Evolutionary conservation across 2,888 invertebrate genomes (phyloP).

Genomic region (Pollenia amentaria): DNA sequence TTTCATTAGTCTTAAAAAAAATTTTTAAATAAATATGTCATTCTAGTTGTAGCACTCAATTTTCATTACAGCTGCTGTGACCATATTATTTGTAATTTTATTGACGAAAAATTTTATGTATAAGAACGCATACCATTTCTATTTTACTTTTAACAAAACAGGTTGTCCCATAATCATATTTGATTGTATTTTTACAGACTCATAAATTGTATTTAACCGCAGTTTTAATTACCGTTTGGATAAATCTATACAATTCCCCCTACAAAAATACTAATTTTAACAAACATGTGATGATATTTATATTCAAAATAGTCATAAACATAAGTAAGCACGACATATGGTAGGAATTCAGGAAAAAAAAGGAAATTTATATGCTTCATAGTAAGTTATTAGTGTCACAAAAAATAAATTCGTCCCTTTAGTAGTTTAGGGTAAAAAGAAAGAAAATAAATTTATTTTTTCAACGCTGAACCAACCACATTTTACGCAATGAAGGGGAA

Average conservation of each 20-base stretch:
- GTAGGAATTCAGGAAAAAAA: neutral
- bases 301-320: slow-evolving; percentile 20
- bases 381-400: slow-evolving; percentile 9
- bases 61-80: too few relatives aligned
- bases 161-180: neutral
- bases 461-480: neutral
- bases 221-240: slow-evolving; percentile 10
- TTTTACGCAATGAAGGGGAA: neutral
- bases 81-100: too few relatives aligned
- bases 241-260: neutral
- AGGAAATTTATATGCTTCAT: neutral
- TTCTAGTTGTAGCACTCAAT: too few relatives aligned
- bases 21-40: too few relatives aligned
- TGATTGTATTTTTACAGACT: neutral
- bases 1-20: too few relatives aligned
- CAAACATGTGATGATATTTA: slow-evolving; percentile 22
- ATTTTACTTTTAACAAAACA: neutral
- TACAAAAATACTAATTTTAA: slow-evolving; percentile 5
- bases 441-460: too few relatives aligned
- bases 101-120: too few relatives aligned
- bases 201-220: slow-evolving; percentile 9
- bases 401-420: slow-evolving; percentile 4
- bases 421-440: neutral
- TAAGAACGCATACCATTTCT: too few relatives aligned
- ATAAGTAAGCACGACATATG: neutral